phyloP scores from a whole-genome alignment of 1,140 invertebrate species.

The Drosophila watanabei region DNA sequence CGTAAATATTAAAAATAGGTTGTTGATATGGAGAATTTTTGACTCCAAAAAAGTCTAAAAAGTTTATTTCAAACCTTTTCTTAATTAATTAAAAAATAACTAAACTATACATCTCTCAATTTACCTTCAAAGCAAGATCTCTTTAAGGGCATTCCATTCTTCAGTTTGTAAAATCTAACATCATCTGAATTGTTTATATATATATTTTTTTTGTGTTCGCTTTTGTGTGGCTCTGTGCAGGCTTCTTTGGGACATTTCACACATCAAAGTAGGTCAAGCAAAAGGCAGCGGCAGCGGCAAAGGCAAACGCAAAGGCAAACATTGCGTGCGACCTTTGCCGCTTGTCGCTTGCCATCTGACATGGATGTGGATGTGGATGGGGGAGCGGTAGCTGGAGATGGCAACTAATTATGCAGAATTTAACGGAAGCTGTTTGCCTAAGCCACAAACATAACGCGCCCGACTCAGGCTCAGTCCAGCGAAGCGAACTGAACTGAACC shows the following conservation, averaged over 20 bases:
- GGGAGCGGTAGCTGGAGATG: conserved; percentile 65
- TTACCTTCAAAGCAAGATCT: not conserved
- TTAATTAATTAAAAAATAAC: not conserved
- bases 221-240: conserved; percentile 27
- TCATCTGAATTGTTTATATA: conserved; percentile 20
- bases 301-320: conserved; percentile 54
- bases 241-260: conserved; percentile 78
- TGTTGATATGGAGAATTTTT: too few species aligned
- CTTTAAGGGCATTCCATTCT: not conserved
- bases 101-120: not conserved
- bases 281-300: conserved; percentile 68
- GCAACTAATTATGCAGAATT: conserved; percentile 83
- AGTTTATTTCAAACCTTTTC: not conserved
- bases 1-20: too few species aligned
- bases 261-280: conserved; percentile 83
- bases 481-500: conserved; percentile 52
- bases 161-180: not conserved
- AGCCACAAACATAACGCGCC: conserved; percentile 53
- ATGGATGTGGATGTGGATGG: conserved; percentile 19
- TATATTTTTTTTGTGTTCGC: conserved; percentile 1
- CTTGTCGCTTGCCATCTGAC: conserved; percentile 68
- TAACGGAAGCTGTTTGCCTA: conserved; percentile 82
- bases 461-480: conserved; percentile 37
- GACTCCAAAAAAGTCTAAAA: too few species aligned
- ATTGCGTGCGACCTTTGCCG: conserved; percentile 78